These are phyloP conservation scores for Helicoverpa armigera DNA, from an alignment of 1,140 invertebrate species.

Conservation along the genomic window DNA sequence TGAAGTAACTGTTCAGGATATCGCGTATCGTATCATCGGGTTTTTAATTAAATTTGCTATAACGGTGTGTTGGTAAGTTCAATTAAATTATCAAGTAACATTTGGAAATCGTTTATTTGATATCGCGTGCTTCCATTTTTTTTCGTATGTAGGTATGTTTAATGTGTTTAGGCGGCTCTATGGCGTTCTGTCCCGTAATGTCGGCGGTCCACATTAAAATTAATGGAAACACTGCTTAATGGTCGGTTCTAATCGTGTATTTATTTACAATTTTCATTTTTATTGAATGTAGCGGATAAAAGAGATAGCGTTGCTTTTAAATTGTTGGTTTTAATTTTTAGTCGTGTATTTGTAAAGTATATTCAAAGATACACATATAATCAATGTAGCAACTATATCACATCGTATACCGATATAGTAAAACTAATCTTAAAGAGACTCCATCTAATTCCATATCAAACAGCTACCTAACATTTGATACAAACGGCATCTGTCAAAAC, in stretches of 20 bases:
- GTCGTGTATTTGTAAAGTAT: background rate
- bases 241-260: conserved; percentile 67
- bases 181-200: conserved; percentile 54
- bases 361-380: background rate
- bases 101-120: conserved; percentile 35
- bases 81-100: conserved; percentile 42
- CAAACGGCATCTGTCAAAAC: conserved; percentile 21
- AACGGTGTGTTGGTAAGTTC: conserved; percentile 28
- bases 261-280: conserved; percentile 65
- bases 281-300: conserved; percentile 55
- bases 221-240: conserved; percentile 68
- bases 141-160: conserved; percentile 22
- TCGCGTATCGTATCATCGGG: conserved; percentile 19
- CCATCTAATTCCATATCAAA: too few relatives aligned
- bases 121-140: conserved; percentile 8
- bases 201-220: conserved; percentile 66
- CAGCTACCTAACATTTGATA: background rate
- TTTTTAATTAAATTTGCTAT: conserved; percentile 52
- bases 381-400: background rate
- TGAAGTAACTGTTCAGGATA: conserved; percentile 40
- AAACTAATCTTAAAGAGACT: background rate
- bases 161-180: conserved; percentile 53
- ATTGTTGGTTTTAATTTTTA: background rate
- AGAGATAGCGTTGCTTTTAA: conserved; percentile 24
- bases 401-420: background rate